Evolutionary conservation across 2,797 vertebrate species (phyloP), one percentile per base, ranked within the genome.

Genomic region (Loris lydekkerianus): DNA sequence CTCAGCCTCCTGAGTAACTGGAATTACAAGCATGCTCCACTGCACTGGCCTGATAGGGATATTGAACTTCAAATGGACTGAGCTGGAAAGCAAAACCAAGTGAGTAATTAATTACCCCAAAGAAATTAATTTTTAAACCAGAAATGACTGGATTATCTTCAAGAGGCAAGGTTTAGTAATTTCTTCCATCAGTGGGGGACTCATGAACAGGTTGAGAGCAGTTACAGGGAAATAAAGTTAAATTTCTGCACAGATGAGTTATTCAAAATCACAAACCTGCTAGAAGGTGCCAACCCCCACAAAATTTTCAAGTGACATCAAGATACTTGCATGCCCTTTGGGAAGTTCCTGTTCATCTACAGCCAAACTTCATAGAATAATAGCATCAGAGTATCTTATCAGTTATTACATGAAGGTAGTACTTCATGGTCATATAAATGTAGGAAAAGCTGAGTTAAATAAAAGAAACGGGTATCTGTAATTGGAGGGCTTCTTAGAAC

Each of bases 121-220:
- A 91, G 34, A 92, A 46, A 93, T 93, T 91, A 72, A 46, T 69
- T 97, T 94, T 96, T 93, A 82, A 96, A 77, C 60, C 72, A 76
- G 87, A 94, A 93, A 81, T 77, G n/a, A 89, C 70, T 95, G 80
- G 95, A 77, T 87, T 81, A 94, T 77, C 88, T 84, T 94, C 76
- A 76, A 91, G 49, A 75, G 72, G 34, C 60, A 86, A 56, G 18
- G 15, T 85, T 94, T 69, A 80, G 29, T 77, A 49, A 91, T 82
- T 93, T 92, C 63, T 20, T 93, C 46, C 56, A 76, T 94, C 37
- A 6, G 17, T 67, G 49, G 69, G 88, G 40, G 29, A 53, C 65
- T 90, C 17, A 40, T 3, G 63, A 88, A 21, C 69, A 90, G 49
- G 56, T 88, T 95, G 85, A 58, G 13, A 75, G 88, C 27, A 65